Evolutionary conservation across 2,888 invertebrate species (phyloP).

Genomic region (Tipula lateralis): DNA sequence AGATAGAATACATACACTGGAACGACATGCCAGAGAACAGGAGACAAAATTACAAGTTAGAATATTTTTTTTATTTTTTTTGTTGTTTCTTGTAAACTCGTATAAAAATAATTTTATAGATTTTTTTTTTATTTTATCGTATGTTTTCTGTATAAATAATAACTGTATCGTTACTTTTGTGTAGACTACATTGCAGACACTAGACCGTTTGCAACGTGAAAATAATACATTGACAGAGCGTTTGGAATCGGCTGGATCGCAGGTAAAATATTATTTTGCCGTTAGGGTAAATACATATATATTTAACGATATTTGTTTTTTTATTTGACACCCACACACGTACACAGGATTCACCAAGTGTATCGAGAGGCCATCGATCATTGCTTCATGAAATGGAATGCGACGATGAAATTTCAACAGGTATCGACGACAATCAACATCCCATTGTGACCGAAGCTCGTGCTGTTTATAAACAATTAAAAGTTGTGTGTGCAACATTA

Average conservation of each 20-base stretch:
- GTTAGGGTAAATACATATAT: neutral
- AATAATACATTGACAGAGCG: slow-evolving; percentile 67
- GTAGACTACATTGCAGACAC: slow-evolving; percentile 59
- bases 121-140: slow-evolving; percentile 16
- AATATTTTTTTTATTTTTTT: slow-evolving; percentile 8
- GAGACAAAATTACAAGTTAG: slow-evolving; percentile 53
- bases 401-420: slow-evolving; percentile 57
- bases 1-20: slow-evolving; percentile 79
- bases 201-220: slow-evolving; percentile 66
- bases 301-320: slow-evolving; percentile 31
- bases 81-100: slow-evolving; percentile 28
- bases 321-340: neutral
- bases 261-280: neutral
- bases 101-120: slow-evolving; percentile 15
- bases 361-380: slow-evolving; percentile 53
- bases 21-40: slow-evolving; percentile 77
- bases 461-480: slow-evolving; percentile 67
- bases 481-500: slow-evolving; percentile 67
- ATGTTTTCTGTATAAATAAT: neutral
- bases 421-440: slow-evolving; percentile 52
- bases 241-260: slow-evolving; percentile 56
- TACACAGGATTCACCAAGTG: slow-evolving; percentile 33
- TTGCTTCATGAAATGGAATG: slow-evolving; percentile 89
- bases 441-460: slow-evolving; percentile 63
- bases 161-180: slow-evolving; percentile 29